Percentiles rank a stretch among this genome's conserved stretches.
Conservation (phyloP, 2,113 vertebrate genomes). For the Lycaon pictus region DNA sequence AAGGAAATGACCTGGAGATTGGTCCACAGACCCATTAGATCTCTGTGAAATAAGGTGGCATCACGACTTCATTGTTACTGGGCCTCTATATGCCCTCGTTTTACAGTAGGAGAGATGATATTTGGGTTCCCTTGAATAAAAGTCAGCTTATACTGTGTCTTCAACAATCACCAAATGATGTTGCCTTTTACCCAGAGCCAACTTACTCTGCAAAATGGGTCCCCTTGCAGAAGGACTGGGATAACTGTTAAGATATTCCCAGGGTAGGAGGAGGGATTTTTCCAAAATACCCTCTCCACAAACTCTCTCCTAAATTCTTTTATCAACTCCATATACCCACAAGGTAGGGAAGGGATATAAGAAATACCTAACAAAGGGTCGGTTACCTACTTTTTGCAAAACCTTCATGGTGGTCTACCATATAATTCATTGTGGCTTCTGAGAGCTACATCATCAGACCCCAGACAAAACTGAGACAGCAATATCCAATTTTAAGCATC, state of each 20-base stretch:
- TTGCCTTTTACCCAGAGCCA: not conserved
- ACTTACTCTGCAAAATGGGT: not conserved
- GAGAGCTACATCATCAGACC: not conserved
- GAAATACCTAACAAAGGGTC: not conserved
- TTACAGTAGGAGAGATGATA: not conserved
- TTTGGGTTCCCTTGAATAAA: not conserved
- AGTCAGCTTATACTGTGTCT: not conserved
- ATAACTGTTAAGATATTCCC: not conserved
- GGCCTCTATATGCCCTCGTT: not conserved
- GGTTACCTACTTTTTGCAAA: not conserved
- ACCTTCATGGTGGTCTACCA: not conserved
- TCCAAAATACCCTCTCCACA: not conserved
- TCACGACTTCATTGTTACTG: not conserved
- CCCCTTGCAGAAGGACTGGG: not conserved
- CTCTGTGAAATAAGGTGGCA: not conserved
- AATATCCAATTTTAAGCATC: not conserved
- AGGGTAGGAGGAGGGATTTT: not conserved
- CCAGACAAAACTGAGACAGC: not conserved
- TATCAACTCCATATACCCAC: not conserved
- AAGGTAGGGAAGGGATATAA: not conserved
- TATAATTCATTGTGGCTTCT: not conserved
- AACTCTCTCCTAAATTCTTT: not conserved
- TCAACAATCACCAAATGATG: not conserved
- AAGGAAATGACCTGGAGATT: not conserved
- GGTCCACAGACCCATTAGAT: not conserved